phyloP scores from a whole-genome alignment of 2,797 vertebrate genomes.

The Lerista edwardsae region DNA sequence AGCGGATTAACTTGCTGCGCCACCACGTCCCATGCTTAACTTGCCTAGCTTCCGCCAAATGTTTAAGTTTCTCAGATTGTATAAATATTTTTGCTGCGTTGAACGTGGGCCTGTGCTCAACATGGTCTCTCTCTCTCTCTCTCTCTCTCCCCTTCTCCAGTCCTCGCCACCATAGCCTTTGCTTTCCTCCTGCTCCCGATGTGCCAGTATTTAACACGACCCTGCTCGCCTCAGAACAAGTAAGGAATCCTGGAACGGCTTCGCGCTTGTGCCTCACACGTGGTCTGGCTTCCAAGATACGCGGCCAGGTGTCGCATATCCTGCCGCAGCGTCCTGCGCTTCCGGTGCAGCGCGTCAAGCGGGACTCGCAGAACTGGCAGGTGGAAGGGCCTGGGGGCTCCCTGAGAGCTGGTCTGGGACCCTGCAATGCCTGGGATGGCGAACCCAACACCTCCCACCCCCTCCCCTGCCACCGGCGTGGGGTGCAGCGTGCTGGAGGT shows the following conservation, averaged over 20 bases:
- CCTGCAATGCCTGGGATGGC: neutral
- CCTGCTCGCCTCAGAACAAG: conserved; percentile 99
- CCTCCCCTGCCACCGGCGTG: too few relatives aligned
- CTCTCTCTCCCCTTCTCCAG: conserved; percentile 75
- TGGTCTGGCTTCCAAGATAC: conserved; percentile 39
- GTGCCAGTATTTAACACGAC: conserved; percentile 99
- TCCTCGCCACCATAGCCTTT: conserved; percentile 98
- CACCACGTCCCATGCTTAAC: too few relatives aligned
- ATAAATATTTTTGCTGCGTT: conserved; percentile 38
- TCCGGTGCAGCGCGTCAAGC: neutral
- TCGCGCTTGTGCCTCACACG: conserved; percentile 21
- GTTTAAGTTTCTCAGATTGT: conserved; percentile 43
- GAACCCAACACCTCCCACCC: neutral
- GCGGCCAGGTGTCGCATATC: too few relatives aligned
- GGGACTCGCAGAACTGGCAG: neutral
- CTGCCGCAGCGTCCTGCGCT: neutral
- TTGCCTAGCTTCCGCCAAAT: conserved; percentile 18
- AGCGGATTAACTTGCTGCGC: too few relatives aligned
- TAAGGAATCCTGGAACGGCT: conserved; percentile 78
- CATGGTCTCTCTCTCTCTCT: conserved; percentile 56
- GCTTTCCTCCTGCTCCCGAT: conserved; percentile 98
- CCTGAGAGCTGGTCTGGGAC: neutral
- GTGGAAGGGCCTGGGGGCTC: neutral
- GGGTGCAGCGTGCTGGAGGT: neutral
- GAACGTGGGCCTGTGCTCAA: conserved; percentile 49